Base-by-base conservation (phyloP, 1,140 invertebrate genomes). In the Drosophila bipectinata region DNA sequence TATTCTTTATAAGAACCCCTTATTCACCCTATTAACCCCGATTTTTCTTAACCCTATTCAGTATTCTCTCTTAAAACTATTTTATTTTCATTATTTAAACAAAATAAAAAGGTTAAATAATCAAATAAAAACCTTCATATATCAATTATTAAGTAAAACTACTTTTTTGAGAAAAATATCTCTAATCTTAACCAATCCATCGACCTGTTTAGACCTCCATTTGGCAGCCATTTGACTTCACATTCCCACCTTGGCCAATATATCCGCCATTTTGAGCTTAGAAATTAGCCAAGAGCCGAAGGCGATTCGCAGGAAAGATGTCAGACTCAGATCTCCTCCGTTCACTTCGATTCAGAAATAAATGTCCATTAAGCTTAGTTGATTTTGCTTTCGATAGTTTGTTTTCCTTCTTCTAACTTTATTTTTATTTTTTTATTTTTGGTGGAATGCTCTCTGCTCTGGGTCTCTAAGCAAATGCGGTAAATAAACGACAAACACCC, bases 301-400 rank as follows among this genome's bases (percentile, higher is more conserved):
- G 45, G 74, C 74, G 59, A 73, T 77, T 62, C 62, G 48, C 28
- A 74, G 58, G 56, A 26, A 58, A 75, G 56, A 62, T 74, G 81
- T 81, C 81, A 81, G 77, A 63, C 63, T 84, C 81, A 85, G 77
- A 72, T 79, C 48, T 64, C 15, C 51, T 21, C 28, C 9, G 47
- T 60, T 60, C 28, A 14, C 21, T 18, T 72, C 68, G 67, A 72
- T 71, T 60, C 47, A 60, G 34, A 72, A 56, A 76, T 77, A 78
- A 85, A 77, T 82, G 82, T 87, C 82, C 82, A 85, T 85, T 85
- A 85, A 82, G 82, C 81, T 85, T 85, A 87, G 82, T 85, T 87
- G 82, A 85, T 87, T 85, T 85, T 85, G 78, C 66, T 64, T 82
- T 78, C 82, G 82, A 85, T 87, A 81, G 74, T 81, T 87, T 78